Evolutionary conservation across 1,140 invertebrate species (phyloP), one percentile per base, ranked within the genome.

Genomic region (Anadara kagoshimensis): DNA sequence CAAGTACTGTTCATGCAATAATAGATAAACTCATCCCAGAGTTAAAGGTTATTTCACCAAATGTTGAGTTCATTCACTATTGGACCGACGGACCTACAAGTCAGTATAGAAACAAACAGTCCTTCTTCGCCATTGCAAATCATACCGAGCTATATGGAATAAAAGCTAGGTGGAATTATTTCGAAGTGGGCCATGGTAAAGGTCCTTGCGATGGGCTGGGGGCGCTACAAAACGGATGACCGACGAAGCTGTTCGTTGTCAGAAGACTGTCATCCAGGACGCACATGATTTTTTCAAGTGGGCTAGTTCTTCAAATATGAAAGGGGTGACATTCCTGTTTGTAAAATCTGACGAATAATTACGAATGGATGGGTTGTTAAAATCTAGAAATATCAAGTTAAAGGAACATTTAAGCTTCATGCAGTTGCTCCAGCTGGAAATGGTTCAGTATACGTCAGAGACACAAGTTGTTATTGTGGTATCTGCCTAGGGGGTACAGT

Each of bases 41-140:
- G 56, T n/a, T 63, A 5, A 11, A 56, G 11, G 36, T 54, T 18
- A 16, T 63, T 36, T 47, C 56, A 14, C 66, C 71, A 12, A 29
- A 62, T n/a, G 12, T 79, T 10, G 26, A 73, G 47, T 56, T 29
- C 14, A 56, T 79, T 57, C 78, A 80, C 65, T 78, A 78, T 58
- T 78, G 71, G 78, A 78, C 73, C 4, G 70, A 80, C 54, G 70
- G 57, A 12, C 80, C 72, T 0, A 67, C 72, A 4, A 71, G 61
- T 10, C 74, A 79, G 56, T 75, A 78, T 36, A 18, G 69, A 16
- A 76, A 76, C 22, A 53, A 45, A 44, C 59, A 45, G 14, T 67
- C 70, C 1, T 72, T 75, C 24, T n/a, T 57, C 36, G 24, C 64
- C 14, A 49, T 79, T 16, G 24, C 51, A 16, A 0, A 53, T 14